phyloP scores from a whole-genome alignment of 2,797 vertebrate genomes.

The Xyrichtys novacula region DNA sequence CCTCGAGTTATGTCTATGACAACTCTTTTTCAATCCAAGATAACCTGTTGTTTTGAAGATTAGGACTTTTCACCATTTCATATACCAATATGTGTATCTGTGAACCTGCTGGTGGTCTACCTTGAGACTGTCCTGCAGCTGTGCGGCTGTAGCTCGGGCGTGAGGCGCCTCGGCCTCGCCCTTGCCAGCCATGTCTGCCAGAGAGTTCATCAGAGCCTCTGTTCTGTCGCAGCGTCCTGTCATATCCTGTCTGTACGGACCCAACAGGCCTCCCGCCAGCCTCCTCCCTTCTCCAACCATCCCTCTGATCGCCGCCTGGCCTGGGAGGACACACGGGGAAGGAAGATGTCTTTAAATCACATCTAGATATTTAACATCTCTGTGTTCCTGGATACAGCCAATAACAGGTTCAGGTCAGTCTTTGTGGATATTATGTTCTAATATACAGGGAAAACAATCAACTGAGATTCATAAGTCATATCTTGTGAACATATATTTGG shows the following conservation, averaged over 20 bases:
- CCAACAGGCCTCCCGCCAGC: constrained; percentile 93
- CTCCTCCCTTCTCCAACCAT: constrained; percentile 96
- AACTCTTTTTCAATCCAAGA: too few species aligned
- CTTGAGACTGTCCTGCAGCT: constrained; percentile 95
- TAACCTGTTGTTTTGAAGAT: too few species aligned
- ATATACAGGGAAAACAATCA: background rate
- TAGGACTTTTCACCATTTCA: background rate
- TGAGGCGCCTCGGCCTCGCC: constrained; percentile 95
- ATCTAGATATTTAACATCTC: constrained; percentile 4
- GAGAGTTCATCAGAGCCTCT: constrained; percentile 91
- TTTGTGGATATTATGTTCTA: background rate
- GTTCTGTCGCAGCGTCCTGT: constrained; percentile 93
- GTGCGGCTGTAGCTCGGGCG: constrained; percentile 90
- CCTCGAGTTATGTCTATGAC: too few species aligned
- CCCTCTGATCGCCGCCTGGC: constrained; percentile 97
- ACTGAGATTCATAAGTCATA: background rate
- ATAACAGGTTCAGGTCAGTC: constrained; percentile 10
- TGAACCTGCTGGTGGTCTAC: too few species aligned
- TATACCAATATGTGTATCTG: background rate
- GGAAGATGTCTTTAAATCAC: constrained; percentile 13
- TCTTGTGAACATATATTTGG: constrained; percentile 10
- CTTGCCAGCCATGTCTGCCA: constrained; percentile 92
- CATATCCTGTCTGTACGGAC: constrained; percentile 95
- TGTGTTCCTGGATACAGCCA: background rate
- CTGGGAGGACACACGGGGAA: constrained; percentile 72